Evolutionary conservation across 2,113 vertebrate genomes (phyloP).

Genomic region (Cyphomyrus plagiostoma): DNA sequence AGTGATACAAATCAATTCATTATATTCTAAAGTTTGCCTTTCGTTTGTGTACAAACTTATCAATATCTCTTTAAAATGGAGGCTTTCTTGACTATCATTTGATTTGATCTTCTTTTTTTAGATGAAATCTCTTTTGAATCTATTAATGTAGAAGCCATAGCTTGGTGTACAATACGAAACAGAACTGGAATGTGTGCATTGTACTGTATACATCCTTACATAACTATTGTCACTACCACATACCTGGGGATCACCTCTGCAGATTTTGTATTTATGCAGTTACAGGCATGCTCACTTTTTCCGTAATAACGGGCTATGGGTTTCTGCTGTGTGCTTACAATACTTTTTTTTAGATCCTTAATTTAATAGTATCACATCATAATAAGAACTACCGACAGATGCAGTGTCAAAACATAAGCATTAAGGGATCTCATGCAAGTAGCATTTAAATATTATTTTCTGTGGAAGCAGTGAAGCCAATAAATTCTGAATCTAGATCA

Average conservation of each 20-base stretch:
- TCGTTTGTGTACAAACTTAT: neutral
- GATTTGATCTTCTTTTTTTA: neutral
- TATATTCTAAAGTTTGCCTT: neutral
- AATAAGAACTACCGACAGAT: neutral
- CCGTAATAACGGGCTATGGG: neutral
- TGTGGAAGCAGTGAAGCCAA: neutral
- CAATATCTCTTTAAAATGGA: neutral
- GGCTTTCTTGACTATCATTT: neutral
- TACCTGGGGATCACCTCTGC: neutral
- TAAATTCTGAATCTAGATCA: neutral
- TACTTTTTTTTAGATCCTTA: neutral
- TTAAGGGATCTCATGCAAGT: neutral
- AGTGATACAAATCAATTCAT: neutral
- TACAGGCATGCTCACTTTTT: neutral
- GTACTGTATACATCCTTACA: neutral
- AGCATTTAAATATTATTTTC: neutral
- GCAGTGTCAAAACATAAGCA: neutral
- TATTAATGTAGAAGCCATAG: conserved; percentile 27
- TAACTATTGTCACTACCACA: neutral
- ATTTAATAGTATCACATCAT: neutral
- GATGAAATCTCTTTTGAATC: conserved; percentile 24
- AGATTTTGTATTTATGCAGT: neutral
- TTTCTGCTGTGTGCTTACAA: too few relatives aligned
- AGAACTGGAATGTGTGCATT: neutral
- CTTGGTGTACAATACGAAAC: neutral